Evolutionary conservation across 2,113 vertebrate species (phyloP).

Genomic region (Pleuronectes platessa): DNA sequence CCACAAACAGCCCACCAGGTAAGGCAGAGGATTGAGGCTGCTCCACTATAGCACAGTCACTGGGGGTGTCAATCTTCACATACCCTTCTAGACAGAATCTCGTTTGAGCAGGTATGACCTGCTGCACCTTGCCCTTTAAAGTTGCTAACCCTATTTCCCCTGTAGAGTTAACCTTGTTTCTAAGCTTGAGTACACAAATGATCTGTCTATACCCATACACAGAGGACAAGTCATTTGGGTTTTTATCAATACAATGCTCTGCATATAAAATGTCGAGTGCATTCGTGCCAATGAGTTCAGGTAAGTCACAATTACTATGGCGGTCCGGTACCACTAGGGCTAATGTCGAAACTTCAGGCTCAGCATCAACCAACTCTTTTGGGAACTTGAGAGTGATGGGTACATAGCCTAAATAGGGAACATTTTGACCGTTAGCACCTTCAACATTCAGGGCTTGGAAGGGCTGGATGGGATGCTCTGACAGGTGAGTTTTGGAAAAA

Average conservation of each 20-base stretch:
- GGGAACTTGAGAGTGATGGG: no score
- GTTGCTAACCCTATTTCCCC: neutral
- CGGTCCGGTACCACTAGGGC: neutral
- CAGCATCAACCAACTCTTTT: neutral
- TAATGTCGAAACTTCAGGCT: neutral
- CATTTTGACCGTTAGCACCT: no score
- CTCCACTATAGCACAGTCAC: neutral
- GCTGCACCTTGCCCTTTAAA: neutral
- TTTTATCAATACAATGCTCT: neutral
- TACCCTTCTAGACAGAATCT: neutral
- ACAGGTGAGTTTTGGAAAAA: no score
- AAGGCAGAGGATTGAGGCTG: neutral
- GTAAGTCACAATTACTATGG: neutral
- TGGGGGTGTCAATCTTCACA: neutral
- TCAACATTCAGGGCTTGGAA: no score
- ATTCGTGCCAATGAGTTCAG: neutral
- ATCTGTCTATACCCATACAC: neutral
- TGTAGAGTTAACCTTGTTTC: neutral
- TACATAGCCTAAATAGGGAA: no score
- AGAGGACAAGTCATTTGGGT: neutral
- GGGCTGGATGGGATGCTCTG: no score
- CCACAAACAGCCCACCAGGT: neutral
- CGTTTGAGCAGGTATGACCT: neutral
- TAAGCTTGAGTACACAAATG: neutral
- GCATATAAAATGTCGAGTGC: slow-evolving; percentile 4